Evolutionary conservation across 2,888 invertebrate species (phyloP).

Genomic region (Aspidiotus destructor): DNA sequence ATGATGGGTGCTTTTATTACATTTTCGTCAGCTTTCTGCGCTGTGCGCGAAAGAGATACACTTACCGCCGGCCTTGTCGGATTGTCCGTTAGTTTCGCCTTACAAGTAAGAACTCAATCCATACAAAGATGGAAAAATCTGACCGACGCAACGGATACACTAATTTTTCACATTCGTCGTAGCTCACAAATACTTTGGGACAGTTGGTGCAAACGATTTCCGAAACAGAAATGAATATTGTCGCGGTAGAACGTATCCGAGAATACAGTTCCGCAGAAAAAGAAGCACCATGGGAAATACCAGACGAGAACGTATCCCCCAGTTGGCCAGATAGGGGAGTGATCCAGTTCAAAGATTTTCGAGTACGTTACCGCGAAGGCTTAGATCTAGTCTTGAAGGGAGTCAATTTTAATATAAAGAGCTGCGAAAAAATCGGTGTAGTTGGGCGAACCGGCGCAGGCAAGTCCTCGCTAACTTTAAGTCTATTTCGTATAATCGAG

Average conservation of each 20-base stretch:
- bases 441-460: slow-evolving; percentile 86
- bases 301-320: slow-evolving; percentile 41
- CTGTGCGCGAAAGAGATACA: slow-evolving; percentile 65
- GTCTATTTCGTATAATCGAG: slow-evolving; percentile 83
- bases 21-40: slow-evolving; percentile 86
- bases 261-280: slow-evolving; percentile 47
- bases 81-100: slow-evolving; percentile 76
- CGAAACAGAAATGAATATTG: slow-evolving; percentile 52
- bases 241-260: slow-evolving; percentile 51
- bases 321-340: slow-evolving; percentile 73
- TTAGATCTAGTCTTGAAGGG: slow-evolving; percentile 35
- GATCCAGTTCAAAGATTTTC: slow-evolving; percentile 56
- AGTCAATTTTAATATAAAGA: slow-evolving; percentile 26
- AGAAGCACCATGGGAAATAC: slow-evolving; percentile 38
- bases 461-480: slow-evolving; percentile 79
- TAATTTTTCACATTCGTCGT: slow-evolving; percentile 30
- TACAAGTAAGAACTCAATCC: slow-evolving; percentile 52
- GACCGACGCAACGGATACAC: too few species aligned
- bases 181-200: slow-evolving; percentile 91
- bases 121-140: too few species aligned
- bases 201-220: slow-evolving; percentile 92
- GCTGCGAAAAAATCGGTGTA: slow-evolving; percentile 53
- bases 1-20: slow-evolving; percentile 94
- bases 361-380: slow-evolving; percentile 35
- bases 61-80: slow-evolving; percentile 73